Evolutionary conservation across 2,888 invertebrate genomes (phyloP), one percentile per base, ranked within the genome.

Genomic region (Baccha elongata): DNA sequence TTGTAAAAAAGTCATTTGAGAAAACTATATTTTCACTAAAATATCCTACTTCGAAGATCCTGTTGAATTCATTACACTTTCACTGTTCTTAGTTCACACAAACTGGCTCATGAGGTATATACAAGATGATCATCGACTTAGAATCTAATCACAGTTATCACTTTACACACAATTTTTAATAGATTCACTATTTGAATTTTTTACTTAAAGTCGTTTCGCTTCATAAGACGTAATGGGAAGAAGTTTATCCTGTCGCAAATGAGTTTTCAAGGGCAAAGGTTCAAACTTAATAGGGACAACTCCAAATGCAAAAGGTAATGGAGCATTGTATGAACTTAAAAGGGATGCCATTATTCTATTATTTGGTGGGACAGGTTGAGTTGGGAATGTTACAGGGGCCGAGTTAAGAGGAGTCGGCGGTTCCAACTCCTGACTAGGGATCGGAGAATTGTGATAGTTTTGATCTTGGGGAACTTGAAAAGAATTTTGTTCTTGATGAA

Each of bases 181-280:
- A 55, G 8, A 13, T 3, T 4, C n/a, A 26, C 26, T 26, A 6
- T 32, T n/a, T n/a, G n/a, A 10, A 0, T 10, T 23, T 58, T 23
- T 40, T 10, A 68, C 19, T 72, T 68, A 65, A 3, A 71, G 46
- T 37, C 48, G 62, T 13, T 32, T 68, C 11, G 60, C 78, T n/a
- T 78, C 60, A 15, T 83, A 83, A 2, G 83, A 83, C 3, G 78
- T 64, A 21, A 83, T 67, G 1, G 72, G 72, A 15, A 83, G n/a
- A 13, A 83, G 50, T 17, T 40, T 44, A 0, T 52, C 42, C 19
- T 78, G 78, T 2, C 55, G 78, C 0, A 83, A 55, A 37, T 83
- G 72, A 0, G 83, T 83, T 48, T 83, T 83, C 29, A 83, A 13
- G n/a, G 83, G 83, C 23, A 83, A 26, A 4, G 83, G 72, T 8